A percentile compares a stretch with the other conserved stretches of the same genome.
Conservation (phyloP, 2,888 invertebrate species). For the Ethmia dodecea region DNA sequence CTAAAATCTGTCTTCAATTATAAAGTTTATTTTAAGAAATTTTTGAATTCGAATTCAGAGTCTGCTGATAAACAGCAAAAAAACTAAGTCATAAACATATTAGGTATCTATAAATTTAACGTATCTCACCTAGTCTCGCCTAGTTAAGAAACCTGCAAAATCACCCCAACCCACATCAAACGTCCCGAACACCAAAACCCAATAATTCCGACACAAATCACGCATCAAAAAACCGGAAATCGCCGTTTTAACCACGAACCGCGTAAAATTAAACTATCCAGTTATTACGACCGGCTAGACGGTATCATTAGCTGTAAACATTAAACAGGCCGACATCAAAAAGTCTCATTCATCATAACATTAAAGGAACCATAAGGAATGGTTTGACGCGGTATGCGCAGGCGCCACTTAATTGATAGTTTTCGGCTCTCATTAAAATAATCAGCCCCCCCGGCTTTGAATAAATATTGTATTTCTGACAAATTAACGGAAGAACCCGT, state of each 20-base stretch:
- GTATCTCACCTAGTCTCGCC: no score
- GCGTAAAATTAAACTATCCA: slow-evolving; percentile 31
- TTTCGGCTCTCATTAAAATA: slow-evolving; percentile 56
- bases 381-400: slow-evolving; percentile 32
- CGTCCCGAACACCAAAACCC: neutral
- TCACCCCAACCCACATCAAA: neutral
- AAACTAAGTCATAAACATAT: no score
- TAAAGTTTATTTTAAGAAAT: no score
- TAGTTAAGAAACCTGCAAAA: no score
- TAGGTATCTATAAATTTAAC: no score
- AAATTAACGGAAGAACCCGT: slow-evolving; percentile 57
- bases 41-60: no score
- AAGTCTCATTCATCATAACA: slow-evolving; percentile 37
- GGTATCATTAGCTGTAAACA: slow-evolving; percentile 26
- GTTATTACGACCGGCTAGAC: slow-evolving; percentile 24
- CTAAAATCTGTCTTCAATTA: no score
- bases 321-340: slow-evolving; percentile 26
- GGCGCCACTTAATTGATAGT: slow-evolving; percentile 73
- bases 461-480: slow-evolving; percentile 70
- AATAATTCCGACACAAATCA: neutral
- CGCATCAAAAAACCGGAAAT: slow-evolving; percentile 10
- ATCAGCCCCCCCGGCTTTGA: slow-evolving; percentile 48
- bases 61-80: no score
- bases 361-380: slow-evolving; percentile 14
- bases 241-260: slow-evolving; percentile 26